Percentiles rank a stretch among this genome's conserved stretches.
Conservation (phyloP, 2,888 invertebrate genomes). For the Pantelozetes paolii region DNA sequence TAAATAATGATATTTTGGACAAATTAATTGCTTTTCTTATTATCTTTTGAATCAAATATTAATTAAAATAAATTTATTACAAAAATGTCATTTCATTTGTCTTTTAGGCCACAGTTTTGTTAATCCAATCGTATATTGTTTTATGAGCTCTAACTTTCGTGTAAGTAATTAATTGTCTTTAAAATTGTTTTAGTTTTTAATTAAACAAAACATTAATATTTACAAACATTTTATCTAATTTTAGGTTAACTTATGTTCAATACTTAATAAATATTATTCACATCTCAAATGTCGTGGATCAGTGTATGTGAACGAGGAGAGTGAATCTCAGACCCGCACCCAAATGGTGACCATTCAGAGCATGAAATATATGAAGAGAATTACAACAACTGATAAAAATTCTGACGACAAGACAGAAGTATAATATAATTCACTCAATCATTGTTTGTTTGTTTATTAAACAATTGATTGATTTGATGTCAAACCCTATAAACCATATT, state of each 20-base stretch:
- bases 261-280: background rate
- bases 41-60: too few relatives aligned
- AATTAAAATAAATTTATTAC: too few relatives aligned
- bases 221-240: background rate
- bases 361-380: background rate
- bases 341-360: constrained; percentile 3
- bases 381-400: background rate
- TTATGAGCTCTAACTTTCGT: constrained; percentile 16
- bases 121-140: constrained; percentile 23
- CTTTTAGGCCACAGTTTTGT: constrained; percentile 25
- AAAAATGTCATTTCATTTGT: too few relatives aligned
- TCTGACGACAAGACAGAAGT: too few relatives aligned
- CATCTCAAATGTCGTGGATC: background rate
- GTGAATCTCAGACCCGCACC: background rate
- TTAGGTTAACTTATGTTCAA: background rate
- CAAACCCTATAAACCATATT: too few relatives aligned
- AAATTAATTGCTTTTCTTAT: too few relatives aligned
- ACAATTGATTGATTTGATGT: too few relatives aligned
- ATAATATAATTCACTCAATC: too few relatives aligned
- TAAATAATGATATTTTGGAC: too few relatives aligned
- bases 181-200: background rate
- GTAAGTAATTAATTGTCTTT: background rate
- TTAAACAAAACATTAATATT: background rate
- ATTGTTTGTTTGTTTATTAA: too few relatives aligned
- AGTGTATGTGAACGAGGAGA: background rate